phyloP scores from a whole-genome alignment of 2,113 vertebrate species.

The Takifugu bimaculatus region DNA sequence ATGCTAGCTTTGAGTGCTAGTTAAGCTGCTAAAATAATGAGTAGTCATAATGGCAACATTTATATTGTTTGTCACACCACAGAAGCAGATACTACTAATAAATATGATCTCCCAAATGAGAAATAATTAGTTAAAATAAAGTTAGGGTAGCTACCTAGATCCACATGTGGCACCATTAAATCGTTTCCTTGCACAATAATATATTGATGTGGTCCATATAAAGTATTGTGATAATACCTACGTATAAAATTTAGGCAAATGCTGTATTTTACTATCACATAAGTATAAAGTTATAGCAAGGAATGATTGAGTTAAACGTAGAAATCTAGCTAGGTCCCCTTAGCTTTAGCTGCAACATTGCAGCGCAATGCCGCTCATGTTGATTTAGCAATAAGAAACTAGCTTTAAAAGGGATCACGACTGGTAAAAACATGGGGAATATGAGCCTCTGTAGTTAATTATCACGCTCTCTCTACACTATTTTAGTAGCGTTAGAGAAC shows the following conservation, averaged over 20 bases:
- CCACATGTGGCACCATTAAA: not conserved
- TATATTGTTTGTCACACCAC: not conserved
- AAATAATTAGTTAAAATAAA: not conserved
- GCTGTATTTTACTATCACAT: too few relatives aligned
- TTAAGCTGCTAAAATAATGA: not conserved
- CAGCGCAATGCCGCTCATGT: not conserved
- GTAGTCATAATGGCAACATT: slow-evolving; percentile 11
- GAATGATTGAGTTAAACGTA: too few relatives aligned
- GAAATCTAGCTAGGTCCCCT: not conserved
- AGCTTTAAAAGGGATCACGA: not conserved
- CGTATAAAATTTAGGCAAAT: too few relatives aligned
- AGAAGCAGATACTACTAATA: not conserved
- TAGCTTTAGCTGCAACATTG: slow-evolving; percentile 17
- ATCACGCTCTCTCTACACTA: not conserved
- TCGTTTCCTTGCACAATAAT: too few relatives aligned
- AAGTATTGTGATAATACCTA: too few relatives aligned
- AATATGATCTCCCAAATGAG: not conserved
- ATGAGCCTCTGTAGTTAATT: too few relatives aligned
- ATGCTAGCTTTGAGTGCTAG: slow-evolving; percentile 1
- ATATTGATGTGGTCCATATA: too few relatives aligned
- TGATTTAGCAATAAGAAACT: not conserved
- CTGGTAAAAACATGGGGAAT: not conserved
- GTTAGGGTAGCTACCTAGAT: slow-evolving; percentile 22
- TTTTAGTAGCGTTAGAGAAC: not conserved
- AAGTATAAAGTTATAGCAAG: too few relatives aligned